A percentile compares a stretch with the other conserved stretches of the same genome.
Evolutionary conservation across 2,888 invertebrate species (phyloP).

Genomic region (Cremastobaeus sp.): DNA sequence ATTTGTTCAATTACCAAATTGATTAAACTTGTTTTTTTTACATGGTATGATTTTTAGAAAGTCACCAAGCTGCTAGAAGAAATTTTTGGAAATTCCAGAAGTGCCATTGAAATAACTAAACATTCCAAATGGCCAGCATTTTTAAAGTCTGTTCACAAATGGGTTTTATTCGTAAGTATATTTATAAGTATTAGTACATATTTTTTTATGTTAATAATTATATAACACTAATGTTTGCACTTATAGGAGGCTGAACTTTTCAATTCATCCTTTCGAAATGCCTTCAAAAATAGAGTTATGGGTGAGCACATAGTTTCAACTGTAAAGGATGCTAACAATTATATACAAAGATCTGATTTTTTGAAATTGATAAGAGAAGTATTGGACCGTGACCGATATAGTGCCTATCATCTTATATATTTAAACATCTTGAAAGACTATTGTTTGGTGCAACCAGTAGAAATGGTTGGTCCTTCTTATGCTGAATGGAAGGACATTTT

Average conservation of each 20-base stretch:
- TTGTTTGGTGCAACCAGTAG: constrained; percentile 74
- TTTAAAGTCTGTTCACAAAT: constrained; percentile 63
- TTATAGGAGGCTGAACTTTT: constrained; percentile 37
- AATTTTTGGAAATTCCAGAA: constrained; percentile 63
- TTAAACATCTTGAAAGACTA: constrained; percentile 80
- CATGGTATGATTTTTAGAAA: constrained; percentile 60
- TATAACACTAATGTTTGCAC: background rate
- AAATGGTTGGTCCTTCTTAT: constrained; percentile 76
- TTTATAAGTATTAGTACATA: background rate
- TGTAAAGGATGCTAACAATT: constrained; percentile 62
- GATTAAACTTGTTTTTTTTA: no score
- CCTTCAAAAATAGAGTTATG: constrained; percentile 19
- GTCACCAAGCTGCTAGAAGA: constrained; percentile 63
- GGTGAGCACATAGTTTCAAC: constrained; percentile 71
- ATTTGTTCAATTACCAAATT: no score
- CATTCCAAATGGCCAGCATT: constrained; percentile 67
- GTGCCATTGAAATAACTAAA: constrained; percentile 64
- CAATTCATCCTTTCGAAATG: constrained; percentile 4
- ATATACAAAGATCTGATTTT: constrained; percentile 62
- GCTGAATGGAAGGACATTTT: constrained; percentile 81
- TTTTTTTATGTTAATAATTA: background rate
- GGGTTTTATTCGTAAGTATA: constrained; percentile 65
- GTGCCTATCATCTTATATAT: constrained; percentile 80
- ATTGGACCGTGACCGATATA: constrained; percentile 70
- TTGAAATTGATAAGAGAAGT: constrained; percentile 67